These are phyloP conservation scores for Oxyruncus cristatus DNA, from an alignment of 2,113 vertebrate genomes.

Conservation along the genomic window DNA sequence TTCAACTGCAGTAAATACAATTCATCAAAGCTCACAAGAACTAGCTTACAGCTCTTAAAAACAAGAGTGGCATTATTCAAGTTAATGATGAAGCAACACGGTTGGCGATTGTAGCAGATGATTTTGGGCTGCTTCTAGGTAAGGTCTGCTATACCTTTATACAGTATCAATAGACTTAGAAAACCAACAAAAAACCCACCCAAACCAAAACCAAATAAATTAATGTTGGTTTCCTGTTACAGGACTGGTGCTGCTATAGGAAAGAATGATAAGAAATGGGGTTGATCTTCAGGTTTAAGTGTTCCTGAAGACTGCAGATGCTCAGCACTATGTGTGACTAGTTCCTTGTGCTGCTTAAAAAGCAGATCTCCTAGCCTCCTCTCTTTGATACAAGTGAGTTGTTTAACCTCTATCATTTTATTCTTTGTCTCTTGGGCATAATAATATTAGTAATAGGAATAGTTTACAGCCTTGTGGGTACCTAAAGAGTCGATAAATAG, in stretches of 20 bases:
- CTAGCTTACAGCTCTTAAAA: background rate
- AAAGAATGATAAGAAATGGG: background rate
- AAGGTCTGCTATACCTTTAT: background rate
- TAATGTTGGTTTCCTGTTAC: accelerated
- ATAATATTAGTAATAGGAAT: background rate
- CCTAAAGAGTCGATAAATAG: background rate
- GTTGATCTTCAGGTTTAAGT: background rate
- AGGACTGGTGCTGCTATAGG: background rate
- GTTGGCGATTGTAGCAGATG: background rate
- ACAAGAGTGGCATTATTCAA: background rate
- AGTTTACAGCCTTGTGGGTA: background rate
- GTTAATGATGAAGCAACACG: background rate
- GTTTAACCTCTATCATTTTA: background rate
- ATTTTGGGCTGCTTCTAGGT: background rate
- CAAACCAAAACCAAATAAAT: background rate
- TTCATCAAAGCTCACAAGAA: background rate
- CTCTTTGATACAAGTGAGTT: background rate
- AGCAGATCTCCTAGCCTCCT: background rate
- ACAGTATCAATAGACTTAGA: background rate
- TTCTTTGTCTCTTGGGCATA: background rate
- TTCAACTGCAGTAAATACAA: background rate
- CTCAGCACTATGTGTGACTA: accelerated
- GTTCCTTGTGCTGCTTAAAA: background rate
- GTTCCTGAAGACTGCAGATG: background rate
- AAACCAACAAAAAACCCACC: background rate